Conservation (phyloP, 2,888 invertebrate species). For the Ochropleura leucogaster region DNA sequence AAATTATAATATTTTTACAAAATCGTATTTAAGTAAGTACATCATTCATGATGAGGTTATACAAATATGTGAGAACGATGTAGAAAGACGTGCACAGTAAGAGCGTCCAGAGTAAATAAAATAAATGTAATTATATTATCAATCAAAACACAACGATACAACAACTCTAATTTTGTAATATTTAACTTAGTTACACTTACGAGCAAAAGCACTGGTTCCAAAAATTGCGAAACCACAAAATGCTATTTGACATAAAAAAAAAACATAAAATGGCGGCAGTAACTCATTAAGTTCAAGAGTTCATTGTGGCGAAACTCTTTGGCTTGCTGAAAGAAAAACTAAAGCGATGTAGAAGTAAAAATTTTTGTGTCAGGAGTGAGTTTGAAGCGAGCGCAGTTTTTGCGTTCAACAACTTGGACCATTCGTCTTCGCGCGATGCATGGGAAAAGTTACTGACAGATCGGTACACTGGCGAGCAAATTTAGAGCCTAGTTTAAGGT, state of each 20-base stretch:
- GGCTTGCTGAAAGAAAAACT: constrained; percentile 59
- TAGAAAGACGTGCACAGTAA: too few species aligned
- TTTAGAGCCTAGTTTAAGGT: constrained; percentile 1
- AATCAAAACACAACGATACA: background rate
- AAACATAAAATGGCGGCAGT: constrained; percentile 37
- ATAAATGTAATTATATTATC: background rate
- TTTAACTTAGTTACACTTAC: constrained; percentile 17
- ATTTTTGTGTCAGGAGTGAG: constrained; percentile 62
- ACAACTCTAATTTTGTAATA: background rate
- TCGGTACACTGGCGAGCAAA: constrained; percentile 75
- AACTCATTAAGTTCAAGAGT: constrained; percentile 60
- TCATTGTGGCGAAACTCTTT: constrained; percentile 55
- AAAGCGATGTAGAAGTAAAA: constrained; percentile 65
- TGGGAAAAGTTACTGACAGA: constrained; percentile 87
- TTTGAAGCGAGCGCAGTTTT: constrained; percentile 77
- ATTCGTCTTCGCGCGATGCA: constrained; percentile 87
- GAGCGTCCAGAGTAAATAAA: too few species aligned
- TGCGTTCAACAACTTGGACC: constrained; percentile 82
- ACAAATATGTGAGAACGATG: too few species aligned
- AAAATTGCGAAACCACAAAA: background rate
- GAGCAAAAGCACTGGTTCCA: background rate
- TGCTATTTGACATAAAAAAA: constrained; percentile 9
- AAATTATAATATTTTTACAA: too few species aligned
- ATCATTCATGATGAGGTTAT: too few species aligned
- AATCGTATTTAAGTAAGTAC: too few species aligned